These are phyloP conservation scores for Syrrhaptes paradoxus DNA, from an alignment of 2,113 vertebrate genomes.

Conservation along the genomic window DNA sequence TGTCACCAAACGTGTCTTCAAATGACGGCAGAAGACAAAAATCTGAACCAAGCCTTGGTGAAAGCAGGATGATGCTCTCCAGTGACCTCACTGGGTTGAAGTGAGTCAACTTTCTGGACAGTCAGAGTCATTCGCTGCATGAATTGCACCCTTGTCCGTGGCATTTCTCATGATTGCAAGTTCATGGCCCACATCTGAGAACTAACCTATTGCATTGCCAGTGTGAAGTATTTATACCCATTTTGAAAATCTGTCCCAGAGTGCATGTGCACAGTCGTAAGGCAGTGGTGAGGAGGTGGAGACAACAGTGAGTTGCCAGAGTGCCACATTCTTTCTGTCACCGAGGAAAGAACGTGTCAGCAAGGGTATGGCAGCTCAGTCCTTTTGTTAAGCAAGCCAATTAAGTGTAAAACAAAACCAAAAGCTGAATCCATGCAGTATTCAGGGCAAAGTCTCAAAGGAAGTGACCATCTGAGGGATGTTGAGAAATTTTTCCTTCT, in stretches of 20 bases:
- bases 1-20: background rate
- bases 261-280: background rate
- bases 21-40: background rate
- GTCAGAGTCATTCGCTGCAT: background rate
- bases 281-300: background rate
- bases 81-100: background rate
- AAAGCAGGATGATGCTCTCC: background rate
- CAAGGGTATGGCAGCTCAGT: background rate
- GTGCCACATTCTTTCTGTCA: background rate
- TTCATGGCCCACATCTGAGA: background rate
- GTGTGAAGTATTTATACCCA: background rate
- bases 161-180: background rate
- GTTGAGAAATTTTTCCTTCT: background rate
- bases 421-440: background rate
- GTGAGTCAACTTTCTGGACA: background rate
- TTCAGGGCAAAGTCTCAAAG: background rate
- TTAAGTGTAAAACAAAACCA: constrained; percentile 50
- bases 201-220: background rate
- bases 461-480: background rate
- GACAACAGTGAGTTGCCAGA: background rate
- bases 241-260: background rate
- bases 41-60: background rate
- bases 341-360: constrained; percentile 26
- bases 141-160: background rate
- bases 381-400: background rate